Conservation (phyloP, 2,113 vertebrate genomes). For the Cranoglanis bouderius region DNA sequence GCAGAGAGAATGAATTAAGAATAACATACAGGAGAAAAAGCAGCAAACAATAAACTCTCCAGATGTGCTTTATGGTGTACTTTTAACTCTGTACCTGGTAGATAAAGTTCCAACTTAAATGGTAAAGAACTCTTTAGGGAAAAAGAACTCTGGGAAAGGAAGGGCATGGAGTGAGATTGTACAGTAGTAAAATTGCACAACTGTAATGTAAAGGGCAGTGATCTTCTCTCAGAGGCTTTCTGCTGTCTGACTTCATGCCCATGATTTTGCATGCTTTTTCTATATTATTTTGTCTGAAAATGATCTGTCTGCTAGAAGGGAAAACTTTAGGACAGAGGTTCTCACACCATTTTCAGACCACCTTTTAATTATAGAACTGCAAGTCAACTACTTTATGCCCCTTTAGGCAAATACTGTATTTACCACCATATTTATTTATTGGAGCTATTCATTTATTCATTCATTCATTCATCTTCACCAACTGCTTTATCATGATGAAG, state of each 20-base stretch:
- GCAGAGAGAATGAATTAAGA: slow-evolving; percentile 22
- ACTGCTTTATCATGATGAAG: too few species aligned
- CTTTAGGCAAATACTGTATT: not conserved
- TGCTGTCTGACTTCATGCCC: not conserved
- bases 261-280: not conserved
- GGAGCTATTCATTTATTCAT: not conserved
- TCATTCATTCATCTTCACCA: too few species aligned
- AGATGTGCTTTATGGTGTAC: not conserved
- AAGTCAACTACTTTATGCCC: not conserved
- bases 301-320: not conserved
- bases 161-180: not conserved
- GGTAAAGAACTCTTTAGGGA: not conserved
- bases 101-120: slow-evolving; percentile 4
- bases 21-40: slow-evolving; percentile 15
- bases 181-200: not conserved
- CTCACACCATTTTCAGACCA: not conserved
- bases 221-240: not conserved
- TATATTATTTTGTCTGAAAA: not conserved
- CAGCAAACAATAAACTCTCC: slow-evolving; percentile 1
- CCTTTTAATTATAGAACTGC: not conserved
- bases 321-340: not conserved
- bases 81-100: not conserved
- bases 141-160: not conserved
- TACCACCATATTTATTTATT: not conserved
- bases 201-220: slow-evolving; percentile 31